Base-by-base conservation (phyloP, 37 sponge, comb jelly and placozoan species). In the Bolinopsis microptera region DNA sequence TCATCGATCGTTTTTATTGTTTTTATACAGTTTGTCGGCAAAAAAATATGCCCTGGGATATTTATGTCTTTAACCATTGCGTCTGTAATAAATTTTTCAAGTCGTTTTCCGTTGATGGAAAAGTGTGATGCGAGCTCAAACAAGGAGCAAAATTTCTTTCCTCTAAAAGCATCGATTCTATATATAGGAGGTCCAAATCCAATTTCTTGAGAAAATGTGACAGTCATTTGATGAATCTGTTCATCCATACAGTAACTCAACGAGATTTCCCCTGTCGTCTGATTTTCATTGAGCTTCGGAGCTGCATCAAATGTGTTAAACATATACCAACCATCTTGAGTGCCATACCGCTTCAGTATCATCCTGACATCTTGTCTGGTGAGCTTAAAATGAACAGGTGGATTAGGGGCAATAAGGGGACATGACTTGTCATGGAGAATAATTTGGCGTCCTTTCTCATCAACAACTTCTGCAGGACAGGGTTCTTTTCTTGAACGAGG, bases 121-220 rank as follows among this genome's bases (percentile, higher is more conserved):
- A 86, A 86, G 39, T 86, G 90, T 21, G 25, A 13, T 39, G 61
- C 61, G 18, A 86, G 90, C 35, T 86, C 90, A 41, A 41, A 86
- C 26, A 41, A 41, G 1, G 90, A 41, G 48, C 61, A 41, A 86
- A 86, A 86, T 27, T 86, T 86, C 61, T 34, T 86, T 8, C 90
- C 90, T 25, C 90, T 86, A 48, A 86, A 86, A 24, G 2, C 0
- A 26, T 39, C 61, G 0, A 41, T 34, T 25, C 90, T 86, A 86
- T 86, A 86, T n/a, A 41, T 41, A 9, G 90, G 61, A 41, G 90
- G 90, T 21, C 90, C 90, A 86, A 40, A 86, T n/a, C 90, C 90
- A 26, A 86, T 25, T 41, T 86, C 90, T 24, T 86, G 90, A 5
- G 90, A 86, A 27, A 40, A 86, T 28, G 90, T 86, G 26, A 86